phyloP scores from a whole-genome alignment of 2,797 vertebrate species.

The Platalea minor region DNA sequence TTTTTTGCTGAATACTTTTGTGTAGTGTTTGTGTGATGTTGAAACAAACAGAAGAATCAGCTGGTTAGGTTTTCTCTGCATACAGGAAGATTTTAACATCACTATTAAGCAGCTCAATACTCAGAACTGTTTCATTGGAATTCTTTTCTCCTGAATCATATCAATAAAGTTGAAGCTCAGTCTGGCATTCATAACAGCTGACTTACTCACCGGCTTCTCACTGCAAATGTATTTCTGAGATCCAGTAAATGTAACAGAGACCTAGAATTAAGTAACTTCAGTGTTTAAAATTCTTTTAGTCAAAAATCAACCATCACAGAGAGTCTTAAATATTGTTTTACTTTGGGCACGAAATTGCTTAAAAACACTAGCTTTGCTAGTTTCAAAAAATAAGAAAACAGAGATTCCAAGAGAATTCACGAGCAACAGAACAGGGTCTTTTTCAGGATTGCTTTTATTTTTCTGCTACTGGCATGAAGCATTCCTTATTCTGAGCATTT shows the following conservation, averaged over 20 bases:
- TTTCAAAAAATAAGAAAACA: background rate
- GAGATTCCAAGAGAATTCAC: background rate
- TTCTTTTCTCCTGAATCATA: constrained; percentile 74
- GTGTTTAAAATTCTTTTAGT: background rate
- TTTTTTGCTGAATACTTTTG: background rate
- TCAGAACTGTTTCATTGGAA: constrained; percentile 66
- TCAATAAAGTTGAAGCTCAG: constrained; percentile 52
- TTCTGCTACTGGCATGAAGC: background rate
- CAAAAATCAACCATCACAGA: background rate
- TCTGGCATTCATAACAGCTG: background rate
- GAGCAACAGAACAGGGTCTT: background rate
- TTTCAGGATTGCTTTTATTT: background rate
- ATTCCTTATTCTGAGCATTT: background rate
- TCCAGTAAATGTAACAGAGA: background rate
- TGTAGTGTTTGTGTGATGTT: background rate
- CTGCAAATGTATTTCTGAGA: background rate
- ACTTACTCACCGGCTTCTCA: constrained; percentile 13
- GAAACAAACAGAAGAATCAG: constrained; percentile 41
- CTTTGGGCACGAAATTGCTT: background rate
- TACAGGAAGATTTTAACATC: constrained; percentile 59
- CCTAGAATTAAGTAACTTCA: background rate
- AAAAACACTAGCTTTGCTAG: background rate
- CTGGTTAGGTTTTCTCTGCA: background rate
- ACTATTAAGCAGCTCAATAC: constrained; percentile 16
- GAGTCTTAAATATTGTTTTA: background rate